These are phyloP conservation scores for Eptatretus burgeri DNA, from an alignment of 2,113 vertebrate species.

Conservation along the genomic window DNA sequence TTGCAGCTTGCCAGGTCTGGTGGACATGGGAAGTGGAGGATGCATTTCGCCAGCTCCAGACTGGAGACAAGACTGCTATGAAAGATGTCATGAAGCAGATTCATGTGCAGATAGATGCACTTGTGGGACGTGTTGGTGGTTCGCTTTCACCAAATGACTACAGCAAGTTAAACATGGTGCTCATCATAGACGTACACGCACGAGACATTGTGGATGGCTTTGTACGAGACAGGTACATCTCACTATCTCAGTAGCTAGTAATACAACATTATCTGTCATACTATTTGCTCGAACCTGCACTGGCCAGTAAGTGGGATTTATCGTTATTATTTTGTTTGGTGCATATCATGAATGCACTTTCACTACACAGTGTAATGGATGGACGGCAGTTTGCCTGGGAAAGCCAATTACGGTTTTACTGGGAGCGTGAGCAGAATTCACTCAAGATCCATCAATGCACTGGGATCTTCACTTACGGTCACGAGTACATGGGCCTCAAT, in stretches of 20 bases:
- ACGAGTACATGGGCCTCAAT: slow-evolving; percentile 93
- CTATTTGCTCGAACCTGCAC: too few relatives aligned
- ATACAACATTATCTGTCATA: too few relatives aligned
- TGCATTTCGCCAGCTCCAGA: slow-evolving; percentile 32
- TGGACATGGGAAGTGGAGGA: slow-evolving; percentile 96
- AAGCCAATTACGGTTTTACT: slow-evolving; percentile 76
- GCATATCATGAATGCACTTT: too few relatives aligned
- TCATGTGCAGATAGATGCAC: slow-evolving; percentile 49
- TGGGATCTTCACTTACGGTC: slow-evolving; percentile 50
- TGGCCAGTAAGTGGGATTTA: too few relatives aligned
- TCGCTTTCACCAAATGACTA: slow-evolving; percentile 46
- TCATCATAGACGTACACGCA: slow-evolving; percentile 83
- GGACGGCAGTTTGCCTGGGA: slow-evolving; percentile 76
- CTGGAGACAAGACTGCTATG: slow-evolving; percentile 48
- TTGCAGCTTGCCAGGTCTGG: slow-evolving; percentile 80
- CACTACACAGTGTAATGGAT: slow-evolving; percentile 35
- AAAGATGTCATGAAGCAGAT: slow-evolving; percentile 44
- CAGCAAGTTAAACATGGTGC: slow-evolving; percentile 61
- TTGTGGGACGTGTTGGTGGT: slow-evolving; percentile 40
- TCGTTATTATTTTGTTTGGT: too few relatives aligned
- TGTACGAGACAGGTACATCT: slow-evolving; percentile 32
- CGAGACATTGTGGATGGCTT: slow-evolving; percentile 67
- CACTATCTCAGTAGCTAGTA: background rate
- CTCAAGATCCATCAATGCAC: slow-evolving; percentile 59
- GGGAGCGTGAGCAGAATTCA: slow-evolving; percentile 34